Percentiles rank a stretch among this genome's conserved stretches.
These are phyloP conservation scores for Hetaerina americana DNA, from an alignment of 1,140 invertebrate genomes.

Conservation along the genomic window DNA sequence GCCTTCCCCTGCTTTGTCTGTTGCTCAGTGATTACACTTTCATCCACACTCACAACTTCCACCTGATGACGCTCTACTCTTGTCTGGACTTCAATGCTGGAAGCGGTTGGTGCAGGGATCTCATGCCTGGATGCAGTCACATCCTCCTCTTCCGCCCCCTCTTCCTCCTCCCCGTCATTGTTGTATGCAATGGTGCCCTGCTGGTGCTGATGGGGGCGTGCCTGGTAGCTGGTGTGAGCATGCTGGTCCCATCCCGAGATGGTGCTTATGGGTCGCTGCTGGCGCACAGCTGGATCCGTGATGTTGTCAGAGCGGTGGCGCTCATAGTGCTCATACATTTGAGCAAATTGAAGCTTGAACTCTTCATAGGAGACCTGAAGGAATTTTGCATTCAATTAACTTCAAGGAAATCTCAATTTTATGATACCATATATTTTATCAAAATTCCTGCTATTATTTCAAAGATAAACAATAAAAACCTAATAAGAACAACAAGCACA, in stretches of 20 bases:
- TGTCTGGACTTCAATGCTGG: conserved; percentile 11
- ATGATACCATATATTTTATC: too few relatives aligned
- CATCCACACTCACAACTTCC: conserved; percentile 32
- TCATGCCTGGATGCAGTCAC: conserved; percentile 8
- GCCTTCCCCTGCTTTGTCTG: conserved; percentile 21
- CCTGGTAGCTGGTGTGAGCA: conserved; percentile 22
- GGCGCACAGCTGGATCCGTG: conserved; percentile 79
- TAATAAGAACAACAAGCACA: background rate
- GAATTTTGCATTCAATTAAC: too few relatives aligned
- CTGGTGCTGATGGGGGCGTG: conserved; percentile 27
- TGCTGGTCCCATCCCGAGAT: conserved; percentile 86
- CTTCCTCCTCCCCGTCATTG: conserved; percentile 21
- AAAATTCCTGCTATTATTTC: background rate
- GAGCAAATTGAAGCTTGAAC: conserved; percentile 87
- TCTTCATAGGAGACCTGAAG: conserved; percentile 86
- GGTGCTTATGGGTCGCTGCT: conserved; percentile 86
- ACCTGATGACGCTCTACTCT: conserved; percentile 17
- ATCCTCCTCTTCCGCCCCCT: conserved; percentile 13
- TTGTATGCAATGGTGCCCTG: conserved; percentile 21
- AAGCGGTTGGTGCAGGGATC: conserved; percentile 9
- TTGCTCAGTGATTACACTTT: conserved; percentile 33
- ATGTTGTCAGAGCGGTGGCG: conserved; percentile 85
- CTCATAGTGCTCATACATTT: conserved; percentile 96
- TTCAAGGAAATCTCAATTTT: too few relatives aligned
- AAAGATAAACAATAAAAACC: background rate